Percentiles rank a stretch among this genome's conserved stretches.
phyloP scores from a whole-genome alignment of 2,888 invertebrate genomes.

The Sphecodes monilicornis region DNA sequence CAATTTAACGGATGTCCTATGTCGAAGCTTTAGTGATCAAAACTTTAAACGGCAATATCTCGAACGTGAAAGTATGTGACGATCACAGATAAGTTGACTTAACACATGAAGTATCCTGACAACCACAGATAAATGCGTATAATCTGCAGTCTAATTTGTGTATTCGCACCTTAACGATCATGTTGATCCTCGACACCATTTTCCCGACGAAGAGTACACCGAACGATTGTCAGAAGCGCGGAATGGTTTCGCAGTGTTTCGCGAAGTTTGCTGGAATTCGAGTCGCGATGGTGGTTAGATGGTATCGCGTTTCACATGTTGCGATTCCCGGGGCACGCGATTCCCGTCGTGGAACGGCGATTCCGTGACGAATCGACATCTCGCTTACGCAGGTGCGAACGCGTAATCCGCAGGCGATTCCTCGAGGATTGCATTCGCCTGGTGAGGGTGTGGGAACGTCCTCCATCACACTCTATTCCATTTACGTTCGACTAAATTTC shows the following conservation, averaged over 20 bases:
- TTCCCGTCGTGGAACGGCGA: conserved; percentile 28
- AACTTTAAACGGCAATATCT: too few relatives aligned
- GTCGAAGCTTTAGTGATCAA: too few relatives aligned
- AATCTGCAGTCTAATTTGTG: too few relatives aligned
- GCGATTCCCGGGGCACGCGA: conserved; percentile 19
- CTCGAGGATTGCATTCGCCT: conserved; percentile 61
- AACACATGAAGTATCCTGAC: too few relatives aligned
- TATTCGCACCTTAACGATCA: too few relatives aligned
- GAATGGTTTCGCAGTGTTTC: not conserved
- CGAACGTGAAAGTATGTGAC: too few relatives aligned
- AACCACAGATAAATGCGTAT: too few relatives aligned
- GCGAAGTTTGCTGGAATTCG: conserved; percentile 18
- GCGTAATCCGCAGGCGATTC: conserved; percentile 71
- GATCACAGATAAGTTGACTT: too few relatives aligned
- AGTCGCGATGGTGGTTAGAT: conserved; percentile 14
- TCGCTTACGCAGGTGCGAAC: conserved; percentile 67
- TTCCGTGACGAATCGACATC: conserved; percentile 65
- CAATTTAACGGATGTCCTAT: too few relatives aligned
- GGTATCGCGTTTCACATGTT: conserved; percentile 7
- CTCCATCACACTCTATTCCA: conserved; percentile 37
- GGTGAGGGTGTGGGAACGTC: conserved; percentile 59
- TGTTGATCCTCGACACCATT: not conserved
- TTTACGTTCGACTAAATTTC: conserved; percentile 28
- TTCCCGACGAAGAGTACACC: not conserved
- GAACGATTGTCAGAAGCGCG: not conserved